A percentile compares a stretch with the other conserved stretches of the same genome.
These are phyloP conservation scores for Ethmia dodecea DNA, from an alignment of 2,888 invertebrate genomes.

Conservation along the genomic window DNA sequence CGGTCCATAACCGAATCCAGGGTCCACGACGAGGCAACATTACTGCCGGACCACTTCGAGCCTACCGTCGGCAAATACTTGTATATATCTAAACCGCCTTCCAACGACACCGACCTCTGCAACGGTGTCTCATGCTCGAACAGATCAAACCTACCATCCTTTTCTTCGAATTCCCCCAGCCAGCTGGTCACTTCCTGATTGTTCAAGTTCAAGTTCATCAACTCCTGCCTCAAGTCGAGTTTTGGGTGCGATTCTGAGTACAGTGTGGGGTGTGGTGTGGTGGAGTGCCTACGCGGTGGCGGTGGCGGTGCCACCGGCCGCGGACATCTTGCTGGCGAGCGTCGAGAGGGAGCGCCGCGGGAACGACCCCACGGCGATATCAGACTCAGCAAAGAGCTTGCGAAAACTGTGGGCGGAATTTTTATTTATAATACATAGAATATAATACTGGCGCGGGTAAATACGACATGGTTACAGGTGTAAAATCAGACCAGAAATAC, in stretches of 20 bases:
- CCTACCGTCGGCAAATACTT: constrained; percentile 50
- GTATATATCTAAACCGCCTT: constrained; percentile 56
- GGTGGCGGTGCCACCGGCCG: constrained; percentile 58
- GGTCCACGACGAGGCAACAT: constrained; percentile 49
- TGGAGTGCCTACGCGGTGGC: constrained; percentile 60
- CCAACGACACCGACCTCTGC: constrained; percentile 57
- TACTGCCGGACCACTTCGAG: constrained; percentile 42
- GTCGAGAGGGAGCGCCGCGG: constrained; percentile 89
- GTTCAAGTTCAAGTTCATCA: constrained; percentile 46
- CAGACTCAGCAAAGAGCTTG: constrained; percentile 91
- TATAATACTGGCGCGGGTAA: no score
- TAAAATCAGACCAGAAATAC: no score
- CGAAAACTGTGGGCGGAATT: constrained; percentile 83
- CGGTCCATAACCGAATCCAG: constrained; percentile 36
- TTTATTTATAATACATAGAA: no score
- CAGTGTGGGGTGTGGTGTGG: constrained; percentile 32
- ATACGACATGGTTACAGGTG: no score
- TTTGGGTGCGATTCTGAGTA: constrained; percentile 35
- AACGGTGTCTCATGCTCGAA: constrained; percentile 50
- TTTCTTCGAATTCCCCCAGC: constrained; percentile 56
- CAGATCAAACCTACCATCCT: constrained; percentile 22
- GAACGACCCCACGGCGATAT: constrained; percentile 84
- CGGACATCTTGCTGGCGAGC: constrained; percentile 85
- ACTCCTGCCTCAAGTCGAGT: constrained; percentile 57
- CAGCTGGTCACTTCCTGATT: constrained; percentile 49